Evolutionary conservation across 53 echinoderm and acorn worm genomes (phyloP), one percentile per base, ranked within the genome.

Genomic region (Patiria pectinifera): DNA sequence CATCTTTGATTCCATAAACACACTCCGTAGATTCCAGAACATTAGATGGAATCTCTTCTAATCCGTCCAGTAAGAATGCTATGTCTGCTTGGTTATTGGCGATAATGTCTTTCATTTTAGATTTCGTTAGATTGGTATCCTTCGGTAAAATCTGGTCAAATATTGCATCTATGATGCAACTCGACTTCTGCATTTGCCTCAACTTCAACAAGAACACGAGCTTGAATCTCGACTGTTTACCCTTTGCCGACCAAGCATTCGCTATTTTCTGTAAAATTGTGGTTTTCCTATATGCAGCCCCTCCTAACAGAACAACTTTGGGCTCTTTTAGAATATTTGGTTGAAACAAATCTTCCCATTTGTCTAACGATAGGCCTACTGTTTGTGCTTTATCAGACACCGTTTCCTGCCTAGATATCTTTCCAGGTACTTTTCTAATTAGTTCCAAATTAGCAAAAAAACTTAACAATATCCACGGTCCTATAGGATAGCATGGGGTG

Each of bases 141-240:
- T 11, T 58, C 22, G 83, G 83, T 26, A 83, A 60, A 22, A 83
- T 83, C 24, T 83, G 83, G 60, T 83, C 62, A 58, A 83, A 60
- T 21, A 83, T 22, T 59, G 83, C 83, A 24, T 83, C 59, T 83
- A 83, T 46, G 83, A 83, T 11, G 45, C 82, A 82, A 21, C 83
- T 61, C 24, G 83, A 59, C 83, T 22, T 83, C 26, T 61, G 83
- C 62, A 83, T 83, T n/a, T 83, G 24, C 48, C 61, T 83, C 23
- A 83, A 45, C 44, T 25, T 83, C 2, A 83, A 23, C 22, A 83
- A 25, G 23, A 83, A 59, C 26, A 83, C 59, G 12, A 83, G 61
- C 61, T 83, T 83, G 83, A 83, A 83, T 25, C n/a, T 83, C 2
- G 83, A 6, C 2, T 22, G 24, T 24, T 60, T 23, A 11, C 24